Conservation (phyloP, 2,888 invertebrate species). For the Drosophila meridionalis region DNA sequence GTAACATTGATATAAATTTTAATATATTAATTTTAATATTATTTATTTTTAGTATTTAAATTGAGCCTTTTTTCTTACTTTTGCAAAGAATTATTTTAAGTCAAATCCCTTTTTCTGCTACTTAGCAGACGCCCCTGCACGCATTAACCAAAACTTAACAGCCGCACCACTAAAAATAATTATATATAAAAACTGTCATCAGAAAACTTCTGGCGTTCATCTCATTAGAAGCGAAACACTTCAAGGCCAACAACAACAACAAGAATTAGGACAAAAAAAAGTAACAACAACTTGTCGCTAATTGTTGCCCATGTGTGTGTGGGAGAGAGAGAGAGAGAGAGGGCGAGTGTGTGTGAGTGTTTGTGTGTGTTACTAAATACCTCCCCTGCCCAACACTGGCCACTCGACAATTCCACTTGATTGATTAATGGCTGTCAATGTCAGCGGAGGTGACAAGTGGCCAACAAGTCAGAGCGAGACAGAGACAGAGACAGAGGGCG, state of each 20-base stretch:
- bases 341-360: background rate
- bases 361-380: slow-evolving; percentile 39
- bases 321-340: background rate
- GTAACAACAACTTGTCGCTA: slow-evolving; percentile 54
- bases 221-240: slow-evolving; percentile 50
- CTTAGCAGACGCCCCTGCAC: slow-evolving; percentile 16
- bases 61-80: background rate
- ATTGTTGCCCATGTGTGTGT: slow-evolving; percentile 49
- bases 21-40: background rate
- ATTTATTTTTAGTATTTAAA: background rate
- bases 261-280: background rate
- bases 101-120: background rate
- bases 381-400: background rate
- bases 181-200: slow-evolving; percentile 25
- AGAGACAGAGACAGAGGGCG: slow-evolving; percentile 20
- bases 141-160: background rate
- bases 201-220: slow-evolving; percentile 41
- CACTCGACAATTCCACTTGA: slow-evolving; percentile 53
- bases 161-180: background rate
- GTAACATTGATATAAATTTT: background rate
- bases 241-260: slow-evolving; percentile 26
- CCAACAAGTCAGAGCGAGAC: slow-evolving; percentile 50
- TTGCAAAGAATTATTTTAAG: background rate
- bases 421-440: slow-evolving; percentile 77
- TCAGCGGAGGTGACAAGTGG: slow-evolving; percentile 76